phyloP scores from a whole-genome alignment of 2,888 invertebrate genomes.

The Lasioglossum malachurum region DNA sequence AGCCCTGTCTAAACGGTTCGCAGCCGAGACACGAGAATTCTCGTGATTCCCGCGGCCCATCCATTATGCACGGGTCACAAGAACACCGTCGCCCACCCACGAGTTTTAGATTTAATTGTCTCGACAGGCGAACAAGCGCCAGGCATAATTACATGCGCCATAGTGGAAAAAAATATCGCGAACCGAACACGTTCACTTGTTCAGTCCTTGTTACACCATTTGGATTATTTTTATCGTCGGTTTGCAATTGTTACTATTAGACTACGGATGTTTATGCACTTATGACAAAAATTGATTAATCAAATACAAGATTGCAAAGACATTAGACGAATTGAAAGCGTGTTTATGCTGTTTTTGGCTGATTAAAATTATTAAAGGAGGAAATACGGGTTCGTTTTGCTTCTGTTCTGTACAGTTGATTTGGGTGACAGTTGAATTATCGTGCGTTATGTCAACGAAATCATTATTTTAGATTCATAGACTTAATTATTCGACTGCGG shows the following conservation, averaged over 20 bases:
- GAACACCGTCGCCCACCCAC: neutral
- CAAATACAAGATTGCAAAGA: too few relatives aligned
- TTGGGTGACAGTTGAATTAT: too few relatives aligned
- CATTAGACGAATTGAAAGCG: too few relatives aligned
- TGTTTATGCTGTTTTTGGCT: too few relatives aligned
- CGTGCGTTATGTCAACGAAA: too few relatives aligned
- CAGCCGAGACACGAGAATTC: slow-evolving; percentile 31
- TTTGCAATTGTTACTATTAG: neutral
- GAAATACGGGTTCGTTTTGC: too few relatives aligned
- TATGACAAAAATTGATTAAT: too few relatives aligned
- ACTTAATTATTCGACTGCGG: too few relatives aligned
- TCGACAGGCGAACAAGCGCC: slow-evolving; percentile 16
- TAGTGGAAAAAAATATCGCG: slow-evolving; percentile 9
- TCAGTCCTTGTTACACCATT: neutral
- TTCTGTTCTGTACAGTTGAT: too few relatives aligned
- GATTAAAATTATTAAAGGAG: too few relatives aligned
- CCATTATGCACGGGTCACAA: slow-evolving; percentile 28
- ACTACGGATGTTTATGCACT: too few relatives aligned
- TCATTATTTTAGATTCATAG: too few relatives aligned
- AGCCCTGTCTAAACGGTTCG: slow-evolving; percentile 27
- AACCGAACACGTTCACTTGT: neutral
- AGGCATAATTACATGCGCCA: slow-evolving; percentile 27
- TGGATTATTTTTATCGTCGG: neutral
- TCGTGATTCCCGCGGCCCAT: slow-evolving; percentile 25
- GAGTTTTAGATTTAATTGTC: slow-evolving; percentile 35